Percentiles rank a stretch among this genome's conserved stretches.
Evolutionary conservation across 2,888 invertebrate genomes (phyloP).

Genomic region (Anorthoa munda): DNA sequence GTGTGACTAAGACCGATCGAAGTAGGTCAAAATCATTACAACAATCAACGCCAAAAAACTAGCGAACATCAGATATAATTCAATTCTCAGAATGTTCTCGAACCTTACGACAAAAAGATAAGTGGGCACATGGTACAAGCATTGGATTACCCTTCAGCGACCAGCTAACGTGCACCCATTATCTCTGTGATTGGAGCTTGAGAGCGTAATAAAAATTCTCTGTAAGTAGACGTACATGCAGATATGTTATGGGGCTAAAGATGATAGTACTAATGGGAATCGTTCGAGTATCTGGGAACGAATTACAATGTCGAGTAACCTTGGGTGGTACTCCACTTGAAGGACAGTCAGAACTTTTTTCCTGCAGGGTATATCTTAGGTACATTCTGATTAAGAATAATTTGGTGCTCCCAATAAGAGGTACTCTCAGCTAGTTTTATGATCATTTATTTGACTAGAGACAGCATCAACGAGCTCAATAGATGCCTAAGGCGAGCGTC

Average conservation of each 20-base stretch:
- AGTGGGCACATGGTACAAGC: slow-evolving; percentile 80
- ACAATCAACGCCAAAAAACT: slow-evolving; percentile 84
- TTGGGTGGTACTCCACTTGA: not conserved
- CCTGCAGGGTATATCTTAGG: not conserved
- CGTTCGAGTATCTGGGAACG: slow-evolving; percentile 72
- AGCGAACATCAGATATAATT: slow-evolving; percentile 66
- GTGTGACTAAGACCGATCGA: slow-evolving; percentile 74
- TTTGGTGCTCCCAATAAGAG: slow-evolving; percentile 36
- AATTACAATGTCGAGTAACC: slow-evolving; percentile 13
- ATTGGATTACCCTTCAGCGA: slow-evolving; percentile 82
- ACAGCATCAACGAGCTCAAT: slow-evolving; percentile 84
- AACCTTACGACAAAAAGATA: slow-evolving; percentile 72
- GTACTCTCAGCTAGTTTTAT: slow-evolving; percentile 38
- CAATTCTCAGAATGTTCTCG: slow-evolving; percentile 65
- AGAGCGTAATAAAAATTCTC: slow-evolving; percentile 85
- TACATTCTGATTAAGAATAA: slow-evolving; percentile 32
- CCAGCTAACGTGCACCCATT: slow-evolving; percentile 80
- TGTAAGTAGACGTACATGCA: slow-evolving; percentile 66
- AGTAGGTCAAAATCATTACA: slow-evolving; percentile 86
- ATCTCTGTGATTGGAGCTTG: slow-evolving; percentile 86
- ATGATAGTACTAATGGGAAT: slow-evolving; percentile 61
- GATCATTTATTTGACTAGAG: slow-evolving; percentile 73
- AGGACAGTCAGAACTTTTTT: slow-evolving; percentile 2
- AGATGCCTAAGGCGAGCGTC: slow-evolving; percentile 84
- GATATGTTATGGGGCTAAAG: slow-evolving; percentile 56